A percentile compares a stretch with the other conserved stretches of the same genome.
phyloP scores from a whole-genome alignment of 2,888 invertebrate genomes.

The Chirona hameri region DNA sequence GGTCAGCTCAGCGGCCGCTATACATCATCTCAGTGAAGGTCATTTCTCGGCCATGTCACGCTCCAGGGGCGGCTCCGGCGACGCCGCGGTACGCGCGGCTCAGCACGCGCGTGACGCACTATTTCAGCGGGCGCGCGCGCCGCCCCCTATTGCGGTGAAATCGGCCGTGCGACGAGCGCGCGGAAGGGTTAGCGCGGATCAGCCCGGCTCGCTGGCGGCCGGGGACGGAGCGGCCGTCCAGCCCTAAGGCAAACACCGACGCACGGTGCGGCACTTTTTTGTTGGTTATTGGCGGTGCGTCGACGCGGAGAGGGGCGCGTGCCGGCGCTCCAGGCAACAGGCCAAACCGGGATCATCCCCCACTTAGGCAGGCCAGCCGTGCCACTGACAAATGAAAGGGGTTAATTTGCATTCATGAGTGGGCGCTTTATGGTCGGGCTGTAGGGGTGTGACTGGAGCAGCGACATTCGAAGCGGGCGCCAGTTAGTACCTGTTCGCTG shows the following conservation, averaged over 20 bases:
- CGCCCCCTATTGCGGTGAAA: conserved; percentile 3
- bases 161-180: not conserved
- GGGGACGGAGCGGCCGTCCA: too few species aligned
- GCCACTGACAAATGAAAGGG: not conserved
- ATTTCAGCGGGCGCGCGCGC: not conserved
- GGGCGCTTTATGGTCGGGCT: not conserved
- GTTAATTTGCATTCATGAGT: not conserved
- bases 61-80: too few species aligned
- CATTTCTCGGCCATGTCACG: too few species aligned
- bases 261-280: not conserved
- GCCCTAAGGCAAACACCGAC: not conserved
- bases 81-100: too few species aligned
- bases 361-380: not conserved
- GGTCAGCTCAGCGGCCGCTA: too few species aligned
- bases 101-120: too few species aligned
- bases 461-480: not conserved
- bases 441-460: not conserved
- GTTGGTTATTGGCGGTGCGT: not conserved
- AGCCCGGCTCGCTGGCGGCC: too few species aligned
- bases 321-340: not conserved
- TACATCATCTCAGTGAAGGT: too few species aligned
- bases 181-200: not conserved
- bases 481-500: too few species aligned
- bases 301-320: not conserved
- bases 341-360: not conserved